These are phyloP conservation scores for Batillaria attramentaria DNA, from an alignment of 1,140 invertebrate species.

Conservation along the genomic window DNA sequence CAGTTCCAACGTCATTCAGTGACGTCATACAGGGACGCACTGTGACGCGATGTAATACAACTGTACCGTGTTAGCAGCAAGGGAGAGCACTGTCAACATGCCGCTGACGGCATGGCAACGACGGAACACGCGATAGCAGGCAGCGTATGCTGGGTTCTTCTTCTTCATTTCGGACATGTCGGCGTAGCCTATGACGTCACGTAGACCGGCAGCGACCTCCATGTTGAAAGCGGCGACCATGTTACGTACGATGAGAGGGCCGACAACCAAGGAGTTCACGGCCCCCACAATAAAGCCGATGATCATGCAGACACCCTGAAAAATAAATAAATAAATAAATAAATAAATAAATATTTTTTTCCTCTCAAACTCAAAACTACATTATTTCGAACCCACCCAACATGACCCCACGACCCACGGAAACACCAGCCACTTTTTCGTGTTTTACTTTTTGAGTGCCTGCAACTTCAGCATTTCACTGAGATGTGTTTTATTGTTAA, in stretches of 20 bases:
- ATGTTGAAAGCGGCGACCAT: conserved; percentile 46
- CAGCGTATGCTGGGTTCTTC: conserved; percentile 26
- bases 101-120: conserved; percentile 39
- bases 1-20: no score
- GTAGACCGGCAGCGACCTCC: conserved; percentile 44
- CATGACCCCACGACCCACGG: no score
- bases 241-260: conserved; percentile 42
- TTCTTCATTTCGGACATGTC: conserved; percentile 40
- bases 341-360: no score
- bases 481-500: no score
- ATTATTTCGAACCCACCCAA: no score
- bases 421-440: no score
- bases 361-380: no score
- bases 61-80: conserved; percentile 32
- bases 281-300: conserved; percentile 34
- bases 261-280: conserved; percentile 38
- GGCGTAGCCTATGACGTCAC: conserved; percentile 46
- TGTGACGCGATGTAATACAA: conserved; percentile 37
- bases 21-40: conserved; percentile 32
- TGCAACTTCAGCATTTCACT: no score
- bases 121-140: conserved; percentile 39
- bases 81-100: conserved; percentile 29
- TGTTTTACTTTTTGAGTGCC: no score
- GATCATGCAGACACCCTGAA: conserved; percentile 32
- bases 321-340: no score